Evolutionary conservation across 2,113 vertebrate genomes (phyloP).

Genomic region (Sterrhoptilus dennistouni): DNA sequence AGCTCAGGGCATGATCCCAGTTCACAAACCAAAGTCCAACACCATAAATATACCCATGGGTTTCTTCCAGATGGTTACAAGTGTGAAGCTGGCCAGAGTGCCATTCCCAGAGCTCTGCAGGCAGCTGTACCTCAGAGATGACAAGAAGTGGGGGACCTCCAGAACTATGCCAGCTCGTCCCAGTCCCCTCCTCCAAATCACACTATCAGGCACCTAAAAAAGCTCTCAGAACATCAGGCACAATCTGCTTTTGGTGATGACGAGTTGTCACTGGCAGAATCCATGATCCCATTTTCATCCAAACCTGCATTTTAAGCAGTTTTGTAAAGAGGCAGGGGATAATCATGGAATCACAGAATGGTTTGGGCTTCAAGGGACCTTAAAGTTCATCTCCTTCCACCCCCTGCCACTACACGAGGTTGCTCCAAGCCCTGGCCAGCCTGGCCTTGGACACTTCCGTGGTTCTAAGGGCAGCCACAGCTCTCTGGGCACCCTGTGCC

Average conservation of each 20-base stretch:
- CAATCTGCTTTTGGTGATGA: background rate
- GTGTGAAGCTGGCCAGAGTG: accelerated
- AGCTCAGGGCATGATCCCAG: background rate
- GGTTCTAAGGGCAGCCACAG: background rate
- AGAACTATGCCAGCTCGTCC: background rate
- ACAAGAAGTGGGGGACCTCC: background rate
- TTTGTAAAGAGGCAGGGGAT: background rate
- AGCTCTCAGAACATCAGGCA: background rate
- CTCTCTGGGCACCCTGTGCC: background rate
- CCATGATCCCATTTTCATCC: background rate
- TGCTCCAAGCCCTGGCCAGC: accelerated
- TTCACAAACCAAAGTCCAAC: background rate
- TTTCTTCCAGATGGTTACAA: background rate
- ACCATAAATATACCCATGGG: background rate
- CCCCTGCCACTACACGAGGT: background rate
- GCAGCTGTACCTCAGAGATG: accelerated
- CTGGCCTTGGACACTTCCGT: background rate
- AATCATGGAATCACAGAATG: background rate
- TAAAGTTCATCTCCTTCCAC: background rate
- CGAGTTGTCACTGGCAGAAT: accelerated
- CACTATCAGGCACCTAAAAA: background rate
- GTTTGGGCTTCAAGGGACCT: background rate
- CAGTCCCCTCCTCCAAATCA: background rate
- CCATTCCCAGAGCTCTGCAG: background rate
- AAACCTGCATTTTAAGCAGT: background rate